Evolutionary conservation across 1,140 invertebrate species (phyloP).

Genomic region (Pachypeltis micranthus): DNA sequence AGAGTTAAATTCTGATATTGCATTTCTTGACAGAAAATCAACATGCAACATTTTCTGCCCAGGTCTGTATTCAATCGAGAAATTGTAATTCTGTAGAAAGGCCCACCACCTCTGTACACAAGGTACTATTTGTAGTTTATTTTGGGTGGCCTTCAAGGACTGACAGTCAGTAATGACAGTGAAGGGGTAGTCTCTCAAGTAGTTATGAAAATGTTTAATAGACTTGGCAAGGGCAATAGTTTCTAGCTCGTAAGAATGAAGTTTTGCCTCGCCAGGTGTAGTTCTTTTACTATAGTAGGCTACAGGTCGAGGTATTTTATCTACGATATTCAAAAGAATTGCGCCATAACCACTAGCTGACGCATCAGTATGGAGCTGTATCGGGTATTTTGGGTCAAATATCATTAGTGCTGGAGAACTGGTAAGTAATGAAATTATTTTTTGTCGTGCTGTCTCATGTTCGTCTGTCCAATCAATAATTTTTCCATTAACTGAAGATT

Average conservation of each 20-base stretch:
- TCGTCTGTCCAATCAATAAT: background rate
- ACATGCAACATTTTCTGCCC: background rate
- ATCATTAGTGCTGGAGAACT: slow-evolving; percentile 30
- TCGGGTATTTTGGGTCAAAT: slow-evolving; percentile 29
- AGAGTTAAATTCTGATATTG: too few relatives aligned
- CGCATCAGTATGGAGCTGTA: slow-evolving; percentile 30
- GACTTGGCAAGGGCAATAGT: background rate
- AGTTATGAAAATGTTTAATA: background rate
- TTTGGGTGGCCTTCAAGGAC: background rate
- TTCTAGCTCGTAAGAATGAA: background rate
- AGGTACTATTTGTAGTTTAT: background rate
- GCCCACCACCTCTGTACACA: slow-evolving; percentile 2
- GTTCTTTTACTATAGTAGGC: slow-evolving; percentile 1
- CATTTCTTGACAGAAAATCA: slow-evolving; percentile 3
- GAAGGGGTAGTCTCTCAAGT: background rate
- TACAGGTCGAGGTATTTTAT: slow-evolving; percentile 25
- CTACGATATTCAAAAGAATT: slow-evolving; percentile 17
- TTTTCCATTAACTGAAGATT: background rate
- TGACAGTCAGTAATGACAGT: slow-evolving; percentile 7
- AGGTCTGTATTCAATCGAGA: slow-evolving; percentile 1
- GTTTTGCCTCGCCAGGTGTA: background rate
- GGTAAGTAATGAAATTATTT: slow-evolving; percentile 17
- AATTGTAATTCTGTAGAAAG: slow-evolving; percentile 1
- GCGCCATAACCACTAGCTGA: slow-evolving; percentile 22
- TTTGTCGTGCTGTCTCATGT: background rate